phyloP scores from a whole-genome alignment of 2,797 vertebrate genomes.

The Muscicapa comitata region DNA sequence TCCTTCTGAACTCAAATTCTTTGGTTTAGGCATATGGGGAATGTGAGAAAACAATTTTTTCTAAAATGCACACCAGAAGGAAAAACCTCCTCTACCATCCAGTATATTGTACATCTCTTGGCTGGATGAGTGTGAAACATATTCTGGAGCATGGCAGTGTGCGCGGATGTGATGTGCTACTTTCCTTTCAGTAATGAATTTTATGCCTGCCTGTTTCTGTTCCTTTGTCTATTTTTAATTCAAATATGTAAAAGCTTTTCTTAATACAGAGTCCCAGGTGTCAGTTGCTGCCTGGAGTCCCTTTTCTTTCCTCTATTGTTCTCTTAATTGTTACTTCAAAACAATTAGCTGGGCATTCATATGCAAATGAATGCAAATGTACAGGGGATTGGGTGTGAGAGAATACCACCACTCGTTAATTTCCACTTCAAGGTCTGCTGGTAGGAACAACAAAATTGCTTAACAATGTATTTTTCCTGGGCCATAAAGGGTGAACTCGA shows the following conservation, averaged over 20 bases:
- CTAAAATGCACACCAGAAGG: background rate
- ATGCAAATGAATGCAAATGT: slow-evolving; percentile 79
- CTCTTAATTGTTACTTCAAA: slow-evolving; percentile 83
- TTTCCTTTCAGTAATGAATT: slow-evolving; percentile 57
- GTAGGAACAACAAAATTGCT: slow-evolving; percentile 72
- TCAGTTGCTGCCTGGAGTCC: slow-evolving; percentile 75
- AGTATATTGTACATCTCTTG: background rate
- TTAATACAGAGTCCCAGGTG: slow-evolving; percentile 80
- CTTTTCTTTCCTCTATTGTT: slow-evolving; percentile 80
- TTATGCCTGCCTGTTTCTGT: slow-evolving; percentile 67
- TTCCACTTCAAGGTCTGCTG: slow-evolving; percentile 76
- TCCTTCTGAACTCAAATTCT: background rate
- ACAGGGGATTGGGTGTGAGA: slow-evolving; percentile 69
- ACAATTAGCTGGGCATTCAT: slow-evolving; percentile 83
- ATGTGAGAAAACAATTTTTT: background rate
- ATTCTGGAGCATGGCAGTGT: background rate
- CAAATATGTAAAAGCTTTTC: slow-evolving; percentile 79
- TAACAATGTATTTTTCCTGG: slow-evolving; percentile 66
- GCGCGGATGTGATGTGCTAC: background rate
- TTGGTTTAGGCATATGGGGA: background rate
- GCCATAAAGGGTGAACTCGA: slow-evolving; percentile 53
- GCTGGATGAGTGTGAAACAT: slow-evolving; percentile 4
- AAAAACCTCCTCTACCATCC: background rate
- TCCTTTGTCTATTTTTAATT: slow-evolving; percentile 78
- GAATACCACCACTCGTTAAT: slow-evolving; percentile 75